A percentile compares a stretch with the other conserved stretches of the same genome.
These are phyloP conservation scores for Tethya wilhelma DNA, from an alignment of 37 sponge, comb jelly and placozoan species.

Conservation along the genomic window DNA sequence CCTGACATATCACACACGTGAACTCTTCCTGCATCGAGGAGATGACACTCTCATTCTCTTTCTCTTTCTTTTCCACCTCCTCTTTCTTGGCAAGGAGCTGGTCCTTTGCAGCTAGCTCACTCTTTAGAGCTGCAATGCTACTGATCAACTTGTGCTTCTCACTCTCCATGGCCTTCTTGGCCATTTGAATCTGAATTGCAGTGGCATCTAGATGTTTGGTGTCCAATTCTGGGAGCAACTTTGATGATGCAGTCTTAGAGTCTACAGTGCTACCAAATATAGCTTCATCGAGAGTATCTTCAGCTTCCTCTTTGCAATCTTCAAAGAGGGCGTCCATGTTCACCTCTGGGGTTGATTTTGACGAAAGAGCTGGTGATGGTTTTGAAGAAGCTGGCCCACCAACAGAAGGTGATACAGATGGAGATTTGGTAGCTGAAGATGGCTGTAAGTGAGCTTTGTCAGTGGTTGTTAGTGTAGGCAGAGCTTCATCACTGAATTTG, in stretches of 20 bases:
- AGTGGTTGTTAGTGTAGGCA: neutral
- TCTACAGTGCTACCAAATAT: constrained; percentile 9
- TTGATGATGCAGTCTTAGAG: neutral
- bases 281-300: constrained; percentile 13
- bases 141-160: constrained; percentile 34
- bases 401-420: neutral
- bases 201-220: constrained; percentile 8
- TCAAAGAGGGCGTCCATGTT: constrained; percentile 9
- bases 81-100: constrained; percentile 18
- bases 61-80: neutral
- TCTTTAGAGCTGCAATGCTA: constrained; percentile 40
- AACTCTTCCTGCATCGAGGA: constrained; percentile 66
- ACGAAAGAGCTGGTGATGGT: constrained; percentile 20
- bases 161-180: constrained; percentile 8
- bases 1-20: constrained; percentile 65
- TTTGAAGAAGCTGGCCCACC: neutral
- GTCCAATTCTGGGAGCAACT: neutral
- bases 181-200: neutral
- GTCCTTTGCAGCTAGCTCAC: constrained; percentile 37
- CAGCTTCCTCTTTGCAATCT: neutral
- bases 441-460: neutral
- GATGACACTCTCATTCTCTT: constrained; percentile 7
- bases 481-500: neutral
- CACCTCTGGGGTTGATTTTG: neutral
- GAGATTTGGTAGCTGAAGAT: neutral